Evolutionary conservation across 2,888 invertebrate species (phyloP).

Genomic region (Cheilosia soror): DNA sequence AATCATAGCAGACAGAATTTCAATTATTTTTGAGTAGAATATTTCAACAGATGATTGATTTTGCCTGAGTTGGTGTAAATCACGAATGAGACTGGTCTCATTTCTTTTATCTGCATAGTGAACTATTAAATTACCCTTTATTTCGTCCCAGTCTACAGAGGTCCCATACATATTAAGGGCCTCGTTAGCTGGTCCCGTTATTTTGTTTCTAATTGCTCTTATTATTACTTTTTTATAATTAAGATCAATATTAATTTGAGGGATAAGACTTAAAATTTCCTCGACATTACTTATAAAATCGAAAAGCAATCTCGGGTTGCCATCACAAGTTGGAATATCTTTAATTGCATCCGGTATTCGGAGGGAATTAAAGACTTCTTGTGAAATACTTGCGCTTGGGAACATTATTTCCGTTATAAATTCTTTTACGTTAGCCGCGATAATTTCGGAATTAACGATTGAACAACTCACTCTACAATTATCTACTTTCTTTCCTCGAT

Average conservation of each 20-base stretch:
- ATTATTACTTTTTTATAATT: conserved; percentile 39
- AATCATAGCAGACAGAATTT: conserved; percentile 64
- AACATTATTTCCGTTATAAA: no score
- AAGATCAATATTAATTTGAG: conserved; percentile 45
- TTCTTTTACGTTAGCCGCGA: no score
- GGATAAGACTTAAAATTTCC: conserved; percentile 46
- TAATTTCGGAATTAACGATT: no score
- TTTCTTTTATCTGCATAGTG: conserved; percentile 66
- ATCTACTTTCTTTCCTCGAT: no score
- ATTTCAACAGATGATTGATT: conserved; percentile 35
- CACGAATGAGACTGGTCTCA: conserved; percentile 57
- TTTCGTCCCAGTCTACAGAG: conserved; percentile 56
- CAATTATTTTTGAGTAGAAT: conserved; percentile 57
- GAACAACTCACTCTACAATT: no score
- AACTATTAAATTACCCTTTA: conserved; percentile 72
- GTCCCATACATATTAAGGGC: conserved; percentile 73
- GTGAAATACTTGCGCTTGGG: neutral
- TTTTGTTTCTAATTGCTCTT: conserved; percentile 73
- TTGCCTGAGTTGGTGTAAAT: conserved; percentile 58
- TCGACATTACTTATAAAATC: conserved; percentile 53
- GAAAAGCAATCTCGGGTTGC: conserved; percentile 48
- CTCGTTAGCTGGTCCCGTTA: conserved; percentile 70
- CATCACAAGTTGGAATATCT: conserved; percentile 66
- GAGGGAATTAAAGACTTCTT: conserved; percentile 42
- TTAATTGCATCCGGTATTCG: conserved; percentile 72